Evolutionary conservation across 2,888 invertebrate genomes (phyloP).

Genomic region (Amaurobius ferox): DNA sequence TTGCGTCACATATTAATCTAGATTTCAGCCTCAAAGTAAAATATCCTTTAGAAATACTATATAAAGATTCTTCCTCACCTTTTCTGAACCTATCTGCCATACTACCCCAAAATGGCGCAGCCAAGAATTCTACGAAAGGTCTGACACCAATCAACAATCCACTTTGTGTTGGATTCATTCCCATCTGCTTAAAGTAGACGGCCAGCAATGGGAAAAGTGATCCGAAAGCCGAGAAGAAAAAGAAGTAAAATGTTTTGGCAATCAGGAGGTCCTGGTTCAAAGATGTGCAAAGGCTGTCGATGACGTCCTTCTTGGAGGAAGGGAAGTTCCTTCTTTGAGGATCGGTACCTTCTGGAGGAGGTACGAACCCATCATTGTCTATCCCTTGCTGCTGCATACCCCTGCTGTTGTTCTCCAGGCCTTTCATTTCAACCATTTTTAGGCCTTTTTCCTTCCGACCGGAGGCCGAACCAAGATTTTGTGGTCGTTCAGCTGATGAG

Average conservation of each 20-base stretch:
- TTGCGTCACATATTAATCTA: no score
- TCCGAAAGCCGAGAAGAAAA: slow-evolving; percentile 99
- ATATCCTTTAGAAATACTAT: no score
- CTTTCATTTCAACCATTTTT: slow-evolving; percentile 69
- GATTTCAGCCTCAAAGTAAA: no score
- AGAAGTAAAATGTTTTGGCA: slow-evolving; percentile 98
- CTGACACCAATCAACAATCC: slow-evolving; percentile 93
- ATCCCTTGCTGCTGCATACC: slow-evolving; percentile 6
- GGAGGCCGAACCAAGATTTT: no score
- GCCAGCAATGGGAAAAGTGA: slow-evolving; percentile 98
- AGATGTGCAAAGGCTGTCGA: slow-evolving; percentile 88
- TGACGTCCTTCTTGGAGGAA: slow-evolving; percentile 80
- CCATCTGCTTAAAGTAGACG: slow-evolving; percentile 99
- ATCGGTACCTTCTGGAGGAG: not conserved
- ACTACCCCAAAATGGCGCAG: slow-evolving; percentile 98
- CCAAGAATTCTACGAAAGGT: slow-evolving; percentile 97
- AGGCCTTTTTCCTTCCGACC: not conserved
- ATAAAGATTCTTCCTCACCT: no score
- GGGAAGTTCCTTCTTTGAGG: not conserved
- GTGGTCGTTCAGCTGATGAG: not conserved
- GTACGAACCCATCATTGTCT: slow-evolving; percentile 32
- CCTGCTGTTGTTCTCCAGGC: slow-evolving; percentile 44
- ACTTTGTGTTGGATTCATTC: slow-evolving; percentile 97
- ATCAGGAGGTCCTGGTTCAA: slow-evolving; percentile 94
- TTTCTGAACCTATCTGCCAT: slow-evolving; percentile 94